Evolutionary conservation across 2,797 vertebrate species (phyloP).

Genomic region (Erpetoichthys calabaricus): DNA sequence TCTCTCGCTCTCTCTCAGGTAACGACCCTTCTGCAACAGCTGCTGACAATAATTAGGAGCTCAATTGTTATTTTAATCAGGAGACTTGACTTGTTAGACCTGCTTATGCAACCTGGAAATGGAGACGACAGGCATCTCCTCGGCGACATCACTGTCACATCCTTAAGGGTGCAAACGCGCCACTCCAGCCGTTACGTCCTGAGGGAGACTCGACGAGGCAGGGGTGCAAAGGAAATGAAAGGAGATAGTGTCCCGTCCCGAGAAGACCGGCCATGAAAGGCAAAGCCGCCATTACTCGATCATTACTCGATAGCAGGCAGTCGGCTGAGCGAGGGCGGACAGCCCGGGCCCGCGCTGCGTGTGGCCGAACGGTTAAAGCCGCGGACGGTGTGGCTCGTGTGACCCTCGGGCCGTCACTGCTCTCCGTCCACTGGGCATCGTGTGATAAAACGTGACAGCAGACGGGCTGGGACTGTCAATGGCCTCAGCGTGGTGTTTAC

Average conservation of each 20-base stretch:
- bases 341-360: too few relatives aligned
- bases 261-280: too few relatives aligned
- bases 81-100: constrained; percentile 51
- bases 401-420: too few relatives aligned
- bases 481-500: too few relatives aligned
- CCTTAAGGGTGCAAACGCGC: constrained; percentile 17
- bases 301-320: too few relatives aligned
- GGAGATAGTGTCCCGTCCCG: neutral
- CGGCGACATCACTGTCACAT: constrained; percentile 33
- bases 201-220: constrained; percentile 31
- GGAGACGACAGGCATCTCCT: constrained; percentile 38
- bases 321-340: too few relatives aligned
- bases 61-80: constrained; percentile 65
- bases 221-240: constrained; percentile 16
- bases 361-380: too few relatives aligned
- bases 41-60: constrained; percentile 60
- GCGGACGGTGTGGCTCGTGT: too few relatives aligned
- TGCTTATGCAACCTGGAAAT: constrained; percentile 56
- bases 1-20: constrained; percentile 44
- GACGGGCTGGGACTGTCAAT: too few relatives aligned
- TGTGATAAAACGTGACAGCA: too few relatives aligned
- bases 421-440: too few relatives aligned
- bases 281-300: too few relatives aligned
- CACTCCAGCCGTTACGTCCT: neutral
- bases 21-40: constrained; percentile 57